A percentile compares a stretch with the other conserved stretches of the same genome.
These are phyloP conservation scores for Lacanobia wlatinum DNA, from an alignment of 2,888 invertebrate species.

Conservation along the genomic window DNA sequence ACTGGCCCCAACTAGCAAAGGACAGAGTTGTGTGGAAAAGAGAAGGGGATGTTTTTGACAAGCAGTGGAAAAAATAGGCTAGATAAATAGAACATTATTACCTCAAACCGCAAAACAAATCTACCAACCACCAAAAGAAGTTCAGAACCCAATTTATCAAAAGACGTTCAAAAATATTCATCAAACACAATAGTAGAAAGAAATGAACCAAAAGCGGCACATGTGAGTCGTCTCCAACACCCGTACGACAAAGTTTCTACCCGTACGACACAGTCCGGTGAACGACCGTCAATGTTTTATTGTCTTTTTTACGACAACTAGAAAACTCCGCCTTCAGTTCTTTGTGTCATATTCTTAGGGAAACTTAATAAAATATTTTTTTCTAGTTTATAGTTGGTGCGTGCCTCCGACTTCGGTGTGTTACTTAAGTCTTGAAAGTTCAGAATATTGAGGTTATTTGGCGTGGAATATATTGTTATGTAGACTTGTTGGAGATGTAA, in stretches of 20 bases:
- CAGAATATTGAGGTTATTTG: slow-evolving; percentile 33
- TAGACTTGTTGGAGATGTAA: slow-evolving; percentile 1
- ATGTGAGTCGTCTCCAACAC: slow-evolving; percentile 44
- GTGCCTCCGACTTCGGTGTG: slow-evolving; percentile 49
- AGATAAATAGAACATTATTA: too few species aligned
- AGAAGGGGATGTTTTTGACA: too few species aligned
- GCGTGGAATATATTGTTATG: slow-evolving; percentile 36
- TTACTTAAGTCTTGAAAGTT: slow-evolving; percentile 53
- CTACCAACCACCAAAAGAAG: too few species aligned
- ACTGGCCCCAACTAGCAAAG: too few species aligned
- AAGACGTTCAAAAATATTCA: not conserved
- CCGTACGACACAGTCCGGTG: slow-evolving; percentile 57
- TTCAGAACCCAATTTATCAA: too few species aligned
- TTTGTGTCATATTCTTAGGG: slow-evolving; percentile 67
- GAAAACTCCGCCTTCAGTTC: slow-evolving; percentile 61
- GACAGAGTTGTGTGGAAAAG: too few species aligned
- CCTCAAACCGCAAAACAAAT: too few species aligned
- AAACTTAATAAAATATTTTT: slow-evolving; percentile 67
- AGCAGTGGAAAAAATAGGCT: too few species aligned
- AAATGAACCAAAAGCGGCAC: slow-evolving; percentile 12
- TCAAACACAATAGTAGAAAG: not conserved
- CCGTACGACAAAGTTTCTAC: slow-evolving; percentile 56
- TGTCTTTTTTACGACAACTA: slow-evolving; percentile 68
- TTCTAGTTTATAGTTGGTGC: slow-evolving; percentile 65
- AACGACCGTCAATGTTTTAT: slow-evolving; percentile 64